Base-by-base conservation (phyloP, 2,888 invertebrate genomes). In the Tenthredo livida region DNA sequence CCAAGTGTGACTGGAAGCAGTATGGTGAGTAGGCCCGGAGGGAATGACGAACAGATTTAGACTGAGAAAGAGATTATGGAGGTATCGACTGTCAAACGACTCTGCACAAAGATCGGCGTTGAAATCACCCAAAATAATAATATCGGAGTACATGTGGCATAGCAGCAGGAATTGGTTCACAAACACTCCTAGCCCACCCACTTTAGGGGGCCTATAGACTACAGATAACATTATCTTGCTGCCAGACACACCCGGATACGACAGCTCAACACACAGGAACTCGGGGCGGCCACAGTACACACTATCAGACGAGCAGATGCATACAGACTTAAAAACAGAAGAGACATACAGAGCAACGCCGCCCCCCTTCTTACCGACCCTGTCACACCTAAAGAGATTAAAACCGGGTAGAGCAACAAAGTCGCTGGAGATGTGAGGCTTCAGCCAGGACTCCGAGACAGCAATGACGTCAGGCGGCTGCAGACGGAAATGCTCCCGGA, bases 51-150 rank as follows among this genome's bases (percentile, higher is more conserved):
- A 21, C 0, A 85, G 25, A 33, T 58, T 83, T 5, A 47, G 67
- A 21, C 65, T 58, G 9, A 29, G 25, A 40, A 85, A 86, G 3
- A 84, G 47, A 7, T 84, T 65, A 12, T 70, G 84, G 1, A 85
- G 50, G 17, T 61, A 85, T 0, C 17, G 7, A 21, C 72, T 58
- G 2, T 78, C 84, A 9, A 9, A 40, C 17, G 54, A 29, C 12
- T 72, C 73, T 0, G 25, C 29, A 50, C 67, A 78, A 0, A 86
- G 50, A 33, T 86, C 37, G 2, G 80, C 61, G 12, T 86, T 86
- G 67, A 83, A 86, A 29, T 86, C 86, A 4, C 86, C 85, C 72
- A 86, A 80, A 4, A 86, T 77, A 7, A 86, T 47, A 40, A 82
- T 85, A 15, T 67, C 15, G 2, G 29, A 29, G 70, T 84, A 86